Percentiles rank a stretch among this genome's conserved stretches.
phyloP scores from a whole-genome alignment of 2,888 invertebrate genomes.

The Geotrupes spiniger region DNA sequence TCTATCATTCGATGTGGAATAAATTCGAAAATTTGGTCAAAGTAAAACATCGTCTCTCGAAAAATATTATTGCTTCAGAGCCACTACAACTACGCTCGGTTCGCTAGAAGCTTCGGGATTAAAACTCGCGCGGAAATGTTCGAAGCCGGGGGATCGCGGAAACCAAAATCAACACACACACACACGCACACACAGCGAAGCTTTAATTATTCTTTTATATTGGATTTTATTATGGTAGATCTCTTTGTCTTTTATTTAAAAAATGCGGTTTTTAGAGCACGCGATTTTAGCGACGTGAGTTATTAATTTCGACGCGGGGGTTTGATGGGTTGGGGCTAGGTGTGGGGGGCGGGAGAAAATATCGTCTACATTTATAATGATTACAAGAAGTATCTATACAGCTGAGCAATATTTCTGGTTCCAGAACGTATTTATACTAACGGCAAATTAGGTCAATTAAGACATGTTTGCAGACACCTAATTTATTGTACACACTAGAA shows the following conservation, averaged over 20 bases:
- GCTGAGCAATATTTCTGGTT: slow-evolving; percentile 50
- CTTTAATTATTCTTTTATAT: slow-evolving; percentile 10
- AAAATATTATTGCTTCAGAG: slow-evolving; percentile 14
- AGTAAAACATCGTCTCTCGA: slow-evolving; percentile 1
- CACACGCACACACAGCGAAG: neutral
- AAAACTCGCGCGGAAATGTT: slow-evolving; percentile 3
- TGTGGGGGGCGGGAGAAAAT: slow-evolving; percentile 1
- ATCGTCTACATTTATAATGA: slow-evolving; percentile 5
- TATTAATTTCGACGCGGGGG: neutral
- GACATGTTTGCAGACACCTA: slow-evolving; percentile 37
- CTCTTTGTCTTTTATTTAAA: slow-evolving; percentile 8
- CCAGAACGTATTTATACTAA: slow-evolving; percentile 49
- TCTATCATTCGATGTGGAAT: slow-evolving; percentile 16
- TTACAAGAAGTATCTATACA: slow-evolving; percentile 21
- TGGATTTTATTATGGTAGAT: slow-evolving; percentile 25
- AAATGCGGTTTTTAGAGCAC: neutral
- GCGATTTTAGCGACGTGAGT: slow-evolving; percentile 8
- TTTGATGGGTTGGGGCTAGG: too few species aligned
- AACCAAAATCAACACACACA: slow-evolving; percentile 29
- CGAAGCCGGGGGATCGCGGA: neutral
- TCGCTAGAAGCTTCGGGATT: slow-evolving; percentile 1
- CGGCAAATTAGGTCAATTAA: slow-evolving; percentile 38
- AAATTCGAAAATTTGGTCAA: slow-evolving; percentile 19
- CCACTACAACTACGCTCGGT: slow-evolving; percentile 7
- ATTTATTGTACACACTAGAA: slow-evolving; percentile 37